Base-by-base conservation (phyloP, 2,113 vertebrate genomes). In the Dendrocopos noguchii region DNA sequence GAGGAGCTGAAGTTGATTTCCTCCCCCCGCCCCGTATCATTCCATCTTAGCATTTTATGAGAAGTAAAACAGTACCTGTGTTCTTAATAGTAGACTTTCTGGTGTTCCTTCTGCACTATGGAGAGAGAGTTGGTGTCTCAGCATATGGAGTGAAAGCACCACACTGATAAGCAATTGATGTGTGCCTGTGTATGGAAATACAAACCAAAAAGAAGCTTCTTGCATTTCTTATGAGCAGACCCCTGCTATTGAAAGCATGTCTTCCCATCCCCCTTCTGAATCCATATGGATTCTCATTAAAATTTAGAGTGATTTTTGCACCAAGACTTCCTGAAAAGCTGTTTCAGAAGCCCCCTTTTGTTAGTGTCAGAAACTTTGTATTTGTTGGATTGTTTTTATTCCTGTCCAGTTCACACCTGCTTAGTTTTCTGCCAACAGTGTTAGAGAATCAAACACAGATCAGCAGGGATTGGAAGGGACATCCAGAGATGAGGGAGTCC, bases 1-100 rank as follows among this genome's bases (percentile, higher is more conserved):
- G 82, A 91, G 95, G 92, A 89, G 80, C 87, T 94, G 91, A 82
- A 94, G 85, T 94, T 92, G 56, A 94, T 15, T 53, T 33, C 64
- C 44, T 46, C 33, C 9, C 66, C 7, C 39, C 36, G 9, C 36
- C 39, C 39, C 3, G 29, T 93, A 80, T 90, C 50, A 50, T 39
- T 81, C 57, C 46, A 31, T 94, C 67, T n/a, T 34, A 34, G n/a
- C 47, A 55, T 78, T 92, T 92, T 66, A 87, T 88, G 60, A 80
- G 79, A 93, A 94, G 72, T 83, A 75, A 90, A 88, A 15, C 31
- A 63, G 47, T 24, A 53, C 28, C 25, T n/a, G 22, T 92, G 50
- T 78, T 91, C 44, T 75, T 55, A 57, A 25, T 31, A 78, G 21
- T 0, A 1, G n/a, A 15, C 18, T 91, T 78, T 6, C 53, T 72